Percentiles rank a stretch among this genome's conserved stretches.
Conservation (phyloP, 1,140 invertebrate species). For the Cydia strobilella region DNA sequence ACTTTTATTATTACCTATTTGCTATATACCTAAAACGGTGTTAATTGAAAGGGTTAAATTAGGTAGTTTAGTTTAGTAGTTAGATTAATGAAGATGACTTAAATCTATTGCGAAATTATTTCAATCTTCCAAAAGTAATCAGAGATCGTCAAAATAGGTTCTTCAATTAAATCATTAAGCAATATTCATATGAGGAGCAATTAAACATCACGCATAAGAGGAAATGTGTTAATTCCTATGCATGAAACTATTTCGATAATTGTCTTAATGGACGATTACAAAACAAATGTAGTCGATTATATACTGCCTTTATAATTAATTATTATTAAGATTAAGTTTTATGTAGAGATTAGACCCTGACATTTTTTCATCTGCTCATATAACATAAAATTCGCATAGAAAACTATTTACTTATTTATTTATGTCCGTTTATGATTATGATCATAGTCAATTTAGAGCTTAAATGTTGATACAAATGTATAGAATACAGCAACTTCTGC, state of each 20-base stretch:
- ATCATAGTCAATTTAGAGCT: too few species aligned
- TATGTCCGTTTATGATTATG: too few species aligned
- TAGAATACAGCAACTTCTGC: too few species aligned
- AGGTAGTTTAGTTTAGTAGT: too few species aligned
- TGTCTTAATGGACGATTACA: conserved; percentile 15
- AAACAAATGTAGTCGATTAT: not conserved
- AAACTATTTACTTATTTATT: too few species aligned
- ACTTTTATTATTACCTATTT: too few species aligned
- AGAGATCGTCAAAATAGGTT: conserved; percentile 7
- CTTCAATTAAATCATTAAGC: conserved; percentile 24
- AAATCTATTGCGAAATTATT: not conserved
- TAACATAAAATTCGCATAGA: not conserved
- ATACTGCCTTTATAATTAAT: not conserved
- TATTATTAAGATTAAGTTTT: not conserved
- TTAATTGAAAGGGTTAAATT: too few species aligned
- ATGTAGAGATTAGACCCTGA: not conserved
- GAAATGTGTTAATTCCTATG: conserved; percentile 20
- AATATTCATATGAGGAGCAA: conserved; percentile 27
- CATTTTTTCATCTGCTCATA: not conserved
- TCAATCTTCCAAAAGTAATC: conserved; percentile 11
- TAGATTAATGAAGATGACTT: too few species aligned
- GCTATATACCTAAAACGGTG: too few species aligned
- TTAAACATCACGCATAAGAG: conserved; percentile 26
- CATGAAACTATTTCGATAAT: conserved; percentile 22
- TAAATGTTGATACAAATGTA: too few species aligned